Evolutionary conservation across 2,888 invertebrate genomes (phyloP).

Genomic region (Mellilla xanthometata): DNA sequence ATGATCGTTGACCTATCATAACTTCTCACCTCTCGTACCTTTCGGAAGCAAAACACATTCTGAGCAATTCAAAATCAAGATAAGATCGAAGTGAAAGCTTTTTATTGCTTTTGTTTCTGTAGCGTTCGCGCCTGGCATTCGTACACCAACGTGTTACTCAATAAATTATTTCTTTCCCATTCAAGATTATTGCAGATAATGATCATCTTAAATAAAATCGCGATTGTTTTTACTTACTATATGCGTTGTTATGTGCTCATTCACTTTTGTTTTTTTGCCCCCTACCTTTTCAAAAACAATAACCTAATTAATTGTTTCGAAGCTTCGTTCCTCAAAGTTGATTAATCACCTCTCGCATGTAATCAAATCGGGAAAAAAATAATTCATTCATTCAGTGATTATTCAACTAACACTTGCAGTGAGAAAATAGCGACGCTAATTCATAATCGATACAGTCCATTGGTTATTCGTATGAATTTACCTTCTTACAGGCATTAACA

Average conservation of each 20-base stretch:
- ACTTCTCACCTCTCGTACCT: constrained; percentile 42
- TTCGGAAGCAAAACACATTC: constrained; percentile 46
- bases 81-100: constrained; percentile 49
- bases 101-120: constrained; percentile 29
- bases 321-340: constrained; percentile 14
- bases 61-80: constrained; percentile 34
- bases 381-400: constrained; percentile 15
- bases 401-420: constrained; percentile 24
- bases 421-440: constrained; percentile 44
- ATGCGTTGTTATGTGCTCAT: too few relatives aligned
- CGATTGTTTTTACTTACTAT: constrained; percentile 4
- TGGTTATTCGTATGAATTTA: constrained; percentile 30
- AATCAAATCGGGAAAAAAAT: constrained; percentile 16
- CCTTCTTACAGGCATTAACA: background rate
- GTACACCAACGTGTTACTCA: constrained; percentile 10
- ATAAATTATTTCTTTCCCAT: constrained; percentile 21
- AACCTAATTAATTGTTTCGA: too few relatives aligned
- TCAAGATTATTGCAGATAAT: constrained; percentile 13
- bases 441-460: constrained; percentile 38
- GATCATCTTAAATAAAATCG: constrained; percentile 14
- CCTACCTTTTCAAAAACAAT: too few relatives aligned
- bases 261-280: too few relatives aligned
- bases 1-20: constrained; percentile 46
- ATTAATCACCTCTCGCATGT: constrained; percentile 18
- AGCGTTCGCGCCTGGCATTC: constrained; percentile 27